Evolutionary conservation across 2,797 vertebrate genomes (phyloP).

Genomic region (Tragelaphus eurycerus): DNA sequence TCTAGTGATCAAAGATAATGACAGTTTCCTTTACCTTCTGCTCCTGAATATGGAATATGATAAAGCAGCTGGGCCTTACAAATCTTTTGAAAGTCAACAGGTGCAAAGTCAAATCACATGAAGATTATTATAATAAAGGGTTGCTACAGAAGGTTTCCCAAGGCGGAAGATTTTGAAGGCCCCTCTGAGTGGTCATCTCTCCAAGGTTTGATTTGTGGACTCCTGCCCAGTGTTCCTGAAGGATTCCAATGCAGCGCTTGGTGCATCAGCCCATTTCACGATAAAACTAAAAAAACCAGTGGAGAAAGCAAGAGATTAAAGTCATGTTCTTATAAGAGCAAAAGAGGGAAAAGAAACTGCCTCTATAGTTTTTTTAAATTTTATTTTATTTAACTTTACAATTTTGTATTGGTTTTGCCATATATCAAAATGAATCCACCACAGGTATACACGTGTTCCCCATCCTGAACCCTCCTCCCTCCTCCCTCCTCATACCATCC

Average conservation of each 20-base stretch:
- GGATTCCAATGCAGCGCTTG: background rate
- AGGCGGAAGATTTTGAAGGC: background rate
- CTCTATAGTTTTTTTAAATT: background rate
- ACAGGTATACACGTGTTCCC: no score
- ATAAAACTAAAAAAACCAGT: background rate
- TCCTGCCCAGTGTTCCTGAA: background rate
- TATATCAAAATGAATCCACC: no score
- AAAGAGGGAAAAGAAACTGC: background rate
- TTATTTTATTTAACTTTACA: no score
- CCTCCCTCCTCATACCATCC: no score
- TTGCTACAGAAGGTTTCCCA: background rate
- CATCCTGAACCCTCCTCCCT: no score
- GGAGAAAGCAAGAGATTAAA: background rate
- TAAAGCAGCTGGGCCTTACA: background rate
- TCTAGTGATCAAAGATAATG: background rate
- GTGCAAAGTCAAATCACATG: background rate
- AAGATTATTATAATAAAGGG: background rate
- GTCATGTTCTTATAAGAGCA: background rate
- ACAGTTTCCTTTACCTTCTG: background rate
- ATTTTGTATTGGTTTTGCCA: no score
- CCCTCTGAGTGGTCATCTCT: background rate
- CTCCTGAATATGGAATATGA: background rate
- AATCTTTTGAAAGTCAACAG: background rate
- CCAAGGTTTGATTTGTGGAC: background rate
- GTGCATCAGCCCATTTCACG: background rate